Evolutionary conservation across 2,113 vertebrate genomes (phyloP).

Genomic region (Orthonyx spaldingii): DNA sequence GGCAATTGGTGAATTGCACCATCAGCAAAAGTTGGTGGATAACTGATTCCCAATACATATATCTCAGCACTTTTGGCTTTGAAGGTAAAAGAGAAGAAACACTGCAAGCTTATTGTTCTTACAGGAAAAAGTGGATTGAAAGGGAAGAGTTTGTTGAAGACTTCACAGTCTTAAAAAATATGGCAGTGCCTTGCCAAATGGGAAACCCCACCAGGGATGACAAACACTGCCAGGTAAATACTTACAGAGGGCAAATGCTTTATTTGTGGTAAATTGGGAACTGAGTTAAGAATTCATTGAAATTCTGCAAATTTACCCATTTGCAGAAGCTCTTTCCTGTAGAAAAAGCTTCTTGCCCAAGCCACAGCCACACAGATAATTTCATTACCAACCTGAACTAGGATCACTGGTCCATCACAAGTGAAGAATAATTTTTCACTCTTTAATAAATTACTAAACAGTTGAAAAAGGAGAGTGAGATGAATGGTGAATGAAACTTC

Average conservation of each 20-base stretch:
- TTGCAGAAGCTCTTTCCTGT: not conserved
- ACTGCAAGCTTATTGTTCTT: not conserved
- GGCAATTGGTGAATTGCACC: conserved; percentile 14
- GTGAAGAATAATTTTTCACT: not conserved
- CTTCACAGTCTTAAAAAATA: not conserved
- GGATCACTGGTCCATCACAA: not conserved
- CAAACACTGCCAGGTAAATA: not conserved
- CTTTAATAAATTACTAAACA: not conserved
- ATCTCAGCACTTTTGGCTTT: conserved; percentile 2
- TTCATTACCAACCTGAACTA: not conserved
- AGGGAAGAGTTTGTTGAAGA: not conserved
- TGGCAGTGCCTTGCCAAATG: not conserved
- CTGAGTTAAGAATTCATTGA: not conserved
- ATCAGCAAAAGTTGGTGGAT: not conserved
- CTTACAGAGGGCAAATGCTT: not conserved
- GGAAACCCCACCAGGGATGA: not conserved
- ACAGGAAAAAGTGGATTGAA: not conserved
- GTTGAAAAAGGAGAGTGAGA: not conserved
- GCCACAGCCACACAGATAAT: not conserved
- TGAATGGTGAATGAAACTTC: no score
- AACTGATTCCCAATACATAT: not conserved
- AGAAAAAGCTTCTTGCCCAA: not conserved
- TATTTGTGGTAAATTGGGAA: not conserved
- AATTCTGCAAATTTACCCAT: not conserved
- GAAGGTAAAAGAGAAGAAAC: not conserved